Conservation (phyloP, 1,140 invertebrate genomes). For the Bilobella aurantiaca region DNA sequence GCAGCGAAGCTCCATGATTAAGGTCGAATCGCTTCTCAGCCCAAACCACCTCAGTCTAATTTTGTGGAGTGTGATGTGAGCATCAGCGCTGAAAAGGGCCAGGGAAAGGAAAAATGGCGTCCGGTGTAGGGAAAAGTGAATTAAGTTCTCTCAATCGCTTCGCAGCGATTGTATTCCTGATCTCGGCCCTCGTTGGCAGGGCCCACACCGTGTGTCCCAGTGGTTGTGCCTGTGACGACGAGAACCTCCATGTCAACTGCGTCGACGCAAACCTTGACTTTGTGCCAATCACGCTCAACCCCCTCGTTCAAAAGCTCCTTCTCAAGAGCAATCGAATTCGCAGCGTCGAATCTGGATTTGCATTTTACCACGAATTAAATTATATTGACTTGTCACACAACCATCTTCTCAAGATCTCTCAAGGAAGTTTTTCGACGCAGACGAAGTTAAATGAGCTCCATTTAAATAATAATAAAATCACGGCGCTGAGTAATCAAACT, state of each 20-base stretch:
- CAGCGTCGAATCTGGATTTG: constrained; percentile 71
- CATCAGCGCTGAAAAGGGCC: neutral
- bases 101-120: neutral
- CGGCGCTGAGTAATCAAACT: constrained; percentile 58
- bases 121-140: neutral
- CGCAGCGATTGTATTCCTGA: neutral
- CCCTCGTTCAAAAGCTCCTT: constrained; percentile 68
- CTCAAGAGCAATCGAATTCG: constrained; percentile 76
- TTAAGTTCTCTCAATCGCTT: neutral
- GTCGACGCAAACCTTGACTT: constrained; percentile 72
- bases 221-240: constrained; percentile 75
- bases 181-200: neutral
- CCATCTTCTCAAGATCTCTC: constrained; percentile 64
- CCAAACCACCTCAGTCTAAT: no score
- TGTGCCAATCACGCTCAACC: constrained; percentile 80
- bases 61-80: neutral
- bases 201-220: constrained; percentile 52
- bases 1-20: no score
- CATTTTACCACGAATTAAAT: constrained; percentile 71
- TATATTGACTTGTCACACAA: constrained; percentile 75
- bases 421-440: constrained; percentile 64
- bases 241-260: constrained; percentile 74
- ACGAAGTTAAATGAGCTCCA: constrained; percentile 68
- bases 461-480: constrained; percentile 73
- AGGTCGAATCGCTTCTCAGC: no score